Base-by-base conservation (phyloP, 2,113 vertebrate species). In the Pituophis catenifer region DNA sequence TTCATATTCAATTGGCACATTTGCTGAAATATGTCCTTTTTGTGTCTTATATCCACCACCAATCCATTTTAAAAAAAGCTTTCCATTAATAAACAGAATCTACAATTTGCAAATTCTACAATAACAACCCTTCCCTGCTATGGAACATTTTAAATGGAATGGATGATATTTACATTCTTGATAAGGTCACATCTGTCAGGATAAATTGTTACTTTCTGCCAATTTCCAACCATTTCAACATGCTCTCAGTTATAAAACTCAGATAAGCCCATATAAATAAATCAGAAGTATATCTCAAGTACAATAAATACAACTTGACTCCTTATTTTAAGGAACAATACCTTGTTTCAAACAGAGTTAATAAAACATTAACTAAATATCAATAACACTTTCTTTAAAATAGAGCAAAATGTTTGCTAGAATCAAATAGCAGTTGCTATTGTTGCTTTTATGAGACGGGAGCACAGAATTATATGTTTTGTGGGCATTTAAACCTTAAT, bases 181-280 rank as follows among this genome's bases (percentile, higher is more conserved):
- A 93, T 95, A 98, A 97, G 92, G 94, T 97, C 93, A 94, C 26
- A 91, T 93, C 90, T 96, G 91, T 96, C 95, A 96, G 59, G 38
- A 95, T 70, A 94, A 94, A 96, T 95, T 90, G 57, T 89, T 96
- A 70, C 23, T 96, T 95, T 94, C 58, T 95, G 33, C 33, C 50
- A 90, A 26, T 95, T 94, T 96, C 57, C 26, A 91, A 90, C 85
- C 86, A 93, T 91, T 94, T 94, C 15, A 91, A 33, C 90, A 92
- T 17, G 90, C 1, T 96, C 93, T 93, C 57, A 91, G 26, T 59
- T 93, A 92, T 90, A 93, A 95, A 93, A 81, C 8, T 92, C 94
- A 87, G 96, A 95, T 90, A 97, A 90, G 0, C 38, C 29, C 87
- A 91, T 2, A 44, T 91, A 88, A 95, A 44, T 12, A 81, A 90